Conservation (phyloP, 2,797 vertebrate species). For the Etheostoma nigrum region DNA sequence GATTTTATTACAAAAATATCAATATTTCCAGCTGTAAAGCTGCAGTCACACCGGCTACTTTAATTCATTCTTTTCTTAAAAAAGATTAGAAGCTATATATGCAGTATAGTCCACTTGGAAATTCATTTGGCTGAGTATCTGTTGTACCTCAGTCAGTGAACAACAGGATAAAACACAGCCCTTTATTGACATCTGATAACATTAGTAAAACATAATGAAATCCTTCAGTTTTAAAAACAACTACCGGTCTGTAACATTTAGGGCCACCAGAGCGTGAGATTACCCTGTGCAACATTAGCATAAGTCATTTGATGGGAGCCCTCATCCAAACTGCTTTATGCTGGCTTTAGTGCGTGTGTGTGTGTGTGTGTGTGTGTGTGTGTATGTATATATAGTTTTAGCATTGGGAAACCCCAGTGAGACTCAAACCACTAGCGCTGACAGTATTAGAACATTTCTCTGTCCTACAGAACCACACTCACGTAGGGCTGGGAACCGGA, state of each 20-base stretch:
- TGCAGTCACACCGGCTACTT: too few species aligned
- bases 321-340: not conserved
- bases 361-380: too few species aligned
- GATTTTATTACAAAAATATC: too few species aligned
- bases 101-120: too few species aligned
- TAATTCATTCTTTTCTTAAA: too few species aligned
- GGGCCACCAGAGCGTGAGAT: slow-evolving; percentile 49
- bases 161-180: not conserved
- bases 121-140: not conserved
- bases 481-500: too few species aligned
- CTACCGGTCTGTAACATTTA: slow-evolving; percentile 7
- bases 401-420: not conserved
- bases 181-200: slow-evolving; percentile 6
- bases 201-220: slow-evolving; percentile 23
- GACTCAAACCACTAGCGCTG: slow-evolving; percentile 14
- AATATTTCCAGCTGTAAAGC: too few species aligned
- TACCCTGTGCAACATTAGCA: slow-evolving; percentile 32
- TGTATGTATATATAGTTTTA: slow-evolving; percentile 3
- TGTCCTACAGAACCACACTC: not conserved
- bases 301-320: slow-evolving; percentile 25
- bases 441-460: not conserved
- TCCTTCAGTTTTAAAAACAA: slow-evolving; percentile 18
- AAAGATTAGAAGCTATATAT: too few species aligned
- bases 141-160: not conserved
- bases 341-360: not conserved